A percentile compares a stretch with the other conserved stretches of the same genome.
phyloP scores from a whole-genome alignment of 2,888 invertebrate species.

The Scelioninae gen. 2 region DNA sequence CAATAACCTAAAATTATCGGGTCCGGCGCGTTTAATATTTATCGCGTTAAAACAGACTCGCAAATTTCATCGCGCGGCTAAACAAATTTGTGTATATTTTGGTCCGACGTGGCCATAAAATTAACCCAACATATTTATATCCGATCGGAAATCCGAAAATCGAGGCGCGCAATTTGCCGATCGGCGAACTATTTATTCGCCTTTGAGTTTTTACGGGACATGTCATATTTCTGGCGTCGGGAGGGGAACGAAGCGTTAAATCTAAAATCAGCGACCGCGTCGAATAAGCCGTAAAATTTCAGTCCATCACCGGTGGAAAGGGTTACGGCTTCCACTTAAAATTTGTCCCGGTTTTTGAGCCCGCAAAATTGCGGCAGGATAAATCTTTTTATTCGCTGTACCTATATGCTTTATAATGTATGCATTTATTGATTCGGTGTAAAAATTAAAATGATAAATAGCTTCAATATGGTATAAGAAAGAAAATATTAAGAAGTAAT shows the following conservation, averaged over 20 bases:
- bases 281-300: conserved; percentile 46
- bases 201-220: conserved; percentile 12
- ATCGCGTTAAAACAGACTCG: too few species aligned
- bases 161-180: conserved; percentile 9
- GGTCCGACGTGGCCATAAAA: conserved; percentile 11
- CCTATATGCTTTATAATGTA: too few species aligned
- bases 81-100: conserved; percentile 6
- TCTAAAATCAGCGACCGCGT: conserved; percentile 40
- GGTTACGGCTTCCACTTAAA: conserved; percentile 42
- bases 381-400: neutral
- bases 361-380: neutral
- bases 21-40: too few species aligned
- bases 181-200: conserved; percentile 21
- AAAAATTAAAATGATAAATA: too few species aligned
- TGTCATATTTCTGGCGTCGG: conserved; percentile 12
- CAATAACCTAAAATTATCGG: too few species aligned
- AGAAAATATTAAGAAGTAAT: too few species aligned
- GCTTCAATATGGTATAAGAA: too few species aligned
- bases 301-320: conserved; percentile 35
- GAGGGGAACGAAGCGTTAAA: conserved; percentile 30
- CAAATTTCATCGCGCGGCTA: neutral
- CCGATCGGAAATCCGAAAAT: conserved; percentile 14
- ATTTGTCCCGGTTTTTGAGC: conserved; percentile 49
- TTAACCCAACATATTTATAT: conserved; percentile 29
- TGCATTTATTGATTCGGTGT: too few species aligned